Evolutionary conservation across 2,113 vertebrate species (phyloP).

Genomic region (Gambusia affinis): DNA sequence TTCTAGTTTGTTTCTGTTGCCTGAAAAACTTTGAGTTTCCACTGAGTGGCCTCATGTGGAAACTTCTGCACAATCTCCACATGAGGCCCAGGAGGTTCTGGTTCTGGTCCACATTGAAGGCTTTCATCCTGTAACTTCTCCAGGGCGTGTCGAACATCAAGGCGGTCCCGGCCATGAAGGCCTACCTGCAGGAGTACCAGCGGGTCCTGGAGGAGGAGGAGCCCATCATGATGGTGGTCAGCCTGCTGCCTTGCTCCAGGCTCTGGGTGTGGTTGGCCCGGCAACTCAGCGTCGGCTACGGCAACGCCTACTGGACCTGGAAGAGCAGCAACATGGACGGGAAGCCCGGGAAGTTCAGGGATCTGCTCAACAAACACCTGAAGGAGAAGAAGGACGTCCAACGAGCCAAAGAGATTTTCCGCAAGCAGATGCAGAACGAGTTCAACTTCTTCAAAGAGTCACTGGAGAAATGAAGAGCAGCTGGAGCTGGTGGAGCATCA

Average conservation of each 20-base stretch:
- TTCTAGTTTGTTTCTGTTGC: too few relatives aligned
- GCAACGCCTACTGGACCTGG: constrained; percentile 5
- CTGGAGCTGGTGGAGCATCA: rapidly evolving
- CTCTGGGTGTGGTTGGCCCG: constrained; percentile 7
- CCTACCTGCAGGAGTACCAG: not conserved
- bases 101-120: too few relatives aligned
- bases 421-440: constrained; percentile 2
- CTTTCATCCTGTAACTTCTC: not conserved
- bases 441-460: rapidly evolving
- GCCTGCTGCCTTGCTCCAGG: constrained; percentile 12
- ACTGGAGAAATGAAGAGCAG: not conserved
- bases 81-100: too few relatives aligned
- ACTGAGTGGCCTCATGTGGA: too few relatives aligned
- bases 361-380: not conserved
- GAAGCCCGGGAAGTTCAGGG: rapidly evolving
- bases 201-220: not conserved
- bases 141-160: not conserved
- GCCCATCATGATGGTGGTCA: constrained; percentile 1
- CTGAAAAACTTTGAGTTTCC: too few relatives aligned
- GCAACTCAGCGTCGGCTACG: not conserved
- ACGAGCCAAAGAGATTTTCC: not conserved
- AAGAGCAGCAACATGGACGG: not conserved
- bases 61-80: too few relatives aligned
- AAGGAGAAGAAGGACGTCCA: not conserved
- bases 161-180: not conserved